These are phyloP conservation scores for Fistularia tabacaria DNA, from an alignment of 2,797 vertebrate species.

Conservation along the genomic window DNA sequence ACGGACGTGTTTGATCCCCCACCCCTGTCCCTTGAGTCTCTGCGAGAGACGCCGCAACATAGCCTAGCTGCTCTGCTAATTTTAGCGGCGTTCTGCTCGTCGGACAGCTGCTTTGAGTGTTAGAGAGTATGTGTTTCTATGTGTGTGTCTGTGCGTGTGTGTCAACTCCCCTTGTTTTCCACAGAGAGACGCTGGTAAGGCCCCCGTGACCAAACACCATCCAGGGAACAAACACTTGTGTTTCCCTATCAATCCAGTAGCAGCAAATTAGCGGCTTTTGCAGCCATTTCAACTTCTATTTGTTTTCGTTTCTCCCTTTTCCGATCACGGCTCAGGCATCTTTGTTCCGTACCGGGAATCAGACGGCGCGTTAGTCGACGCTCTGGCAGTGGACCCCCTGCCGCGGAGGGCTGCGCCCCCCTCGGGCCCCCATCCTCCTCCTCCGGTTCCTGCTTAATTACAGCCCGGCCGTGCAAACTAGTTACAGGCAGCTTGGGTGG, in stretches of 20 bases:
- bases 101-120: slow-evolving; percentile 56
- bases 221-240: slow-evolving; percentile 12
- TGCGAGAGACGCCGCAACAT: slow-evolving; percentile 60
- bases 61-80: slow-evolving; percentile 62
- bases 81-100: slow-evolving; percentile 64
- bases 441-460: slow-evolving; percentile 71
- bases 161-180: background rate
- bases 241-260: slow-evolving; percentile 9
- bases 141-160: slow-evolving; percentile 10
- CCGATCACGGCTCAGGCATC: background rate
- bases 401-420: slow-evolving; percentile 60
- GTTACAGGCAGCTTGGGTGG: slow-evolving; percentile 68
- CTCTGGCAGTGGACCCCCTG: slow-evolving; percentile 29
- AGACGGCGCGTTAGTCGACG: slow-evolving; percentile 11
- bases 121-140: too few species aligned
- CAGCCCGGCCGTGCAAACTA: slow-evolving; percentile 51
- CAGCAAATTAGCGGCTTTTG: too few species aligned
- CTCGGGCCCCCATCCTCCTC: slow-evolving; percentile 27
- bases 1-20: slow-evolving; percentile 42
- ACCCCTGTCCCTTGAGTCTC: slow-evolving; percentile 27
- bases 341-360: slow-evolving; percentile 5
- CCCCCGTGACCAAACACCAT: too few species aligned
- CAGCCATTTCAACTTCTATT: too few species aligned
- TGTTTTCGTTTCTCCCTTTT: slow-evolving; percentile 9
- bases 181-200: slow-evolving; percentile 7